Evolutionary conservation across 2,113 vertebrate species (phyloP), one percentile per base, ranked within the genome.

Genomic region (Perca fluviatilis): DNA sequence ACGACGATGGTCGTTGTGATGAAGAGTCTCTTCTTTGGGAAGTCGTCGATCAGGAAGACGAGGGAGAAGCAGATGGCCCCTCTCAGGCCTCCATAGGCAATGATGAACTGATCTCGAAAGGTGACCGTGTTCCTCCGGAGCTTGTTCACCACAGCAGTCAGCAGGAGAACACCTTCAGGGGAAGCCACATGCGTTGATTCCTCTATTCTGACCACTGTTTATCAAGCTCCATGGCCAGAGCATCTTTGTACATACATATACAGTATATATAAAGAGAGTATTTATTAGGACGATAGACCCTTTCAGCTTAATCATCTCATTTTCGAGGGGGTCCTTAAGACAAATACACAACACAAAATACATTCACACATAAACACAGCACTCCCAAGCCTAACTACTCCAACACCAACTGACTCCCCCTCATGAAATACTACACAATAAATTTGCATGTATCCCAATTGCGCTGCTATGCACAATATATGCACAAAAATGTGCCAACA

Each of bases 11-110:
- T 97, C 11, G 96, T 95, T 18, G 96, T 96, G 69, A 96, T 96
- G 90, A 97, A 97, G 65, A 97, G 95, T 61, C 95, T 95, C 86
- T 97, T 97, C 77, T 95, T 95, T 25, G 84, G 95, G 46, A 97
- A 97, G 46, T 97, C 95, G 0, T 96, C 95, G 1, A 97, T 96
- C 74, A 97, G 87, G 83, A 96, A 97, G 62, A 97, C 96, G 73
- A 97, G 82, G 3, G 96, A 97, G 91, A 97, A 96, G 49, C 96
- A 97, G 86, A 97, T 97, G 50, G 96, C 95, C 11, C 95, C 96
- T 27, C 96, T 91, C 30, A 96, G 92, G 14, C 96, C 96, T 5
- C 96, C 95, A 0, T 96, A 97, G 0, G 95, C 95, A 0, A 97
- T 97, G 84, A 96, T 97, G 90, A 97, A 97, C 74, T 96, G 96